Conservation (phyloP, 2,888 invertebrate genomes). For the Camponotus fellah region DNA sequence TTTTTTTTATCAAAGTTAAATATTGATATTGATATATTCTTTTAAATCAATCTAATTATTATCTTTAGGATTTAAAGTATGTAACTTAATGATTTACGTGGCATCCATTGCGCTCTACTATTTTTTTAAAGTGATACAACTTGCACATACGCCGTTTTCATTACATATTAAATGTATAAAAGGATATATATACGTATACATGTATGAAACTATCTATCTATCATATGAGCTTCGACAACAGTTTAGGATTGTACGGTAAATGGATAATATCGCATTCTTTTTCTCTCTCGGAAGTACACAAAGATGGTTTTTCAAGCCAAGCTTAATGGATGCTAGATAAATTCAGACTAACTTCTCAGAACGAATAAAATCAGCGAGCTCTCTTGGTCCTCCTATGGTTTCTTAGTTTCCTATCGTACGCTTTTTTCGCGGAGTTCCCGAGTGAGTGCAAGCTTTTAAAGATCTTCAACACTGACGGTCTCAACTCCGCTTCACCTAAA, state of each 20-base stretch:
- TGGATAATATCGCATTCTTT: slow-evolving; percentile 36
- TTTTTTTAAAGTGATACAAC: slow-evolving; percentile 22
- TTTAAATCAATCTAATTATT: slow-evolving; percentile 26
- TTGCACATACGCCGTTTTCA: not conserved
- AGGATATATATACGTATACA: not conserved
- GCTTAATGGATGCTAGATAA: slow-evolving; percentile 50
- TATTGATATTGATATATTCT: not conserved
- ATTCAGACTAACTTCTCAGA: slow-evolving; percentile 34
- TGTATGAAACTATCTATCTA: not conserved
- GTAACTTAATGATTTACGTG: slow-evolving; percentile 6
- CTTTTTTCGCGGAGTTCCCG: slow-evolving; percentile 51
- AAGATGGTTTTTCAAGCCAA: slow-evolving; percentile 25
- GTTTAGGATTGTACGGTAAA: slow-evolving; percentile 1
- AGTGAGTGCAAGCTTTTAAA: slow-evolving; percentile 73
- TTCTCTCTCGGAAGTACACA: slow-evolving; percentile 16
- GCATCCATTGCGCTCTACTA: not conserved
- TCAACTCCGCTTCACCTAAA: slow-evolving; percentile 74
- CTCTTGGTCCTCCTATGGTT: slow-evolving; percentile 2
- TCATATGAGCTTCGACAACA: not conserved
- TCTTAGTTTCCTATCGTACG: slow-evolving; percentile 16
- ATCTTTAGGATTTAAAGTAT: not conserved
- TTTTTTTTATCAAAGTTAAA: not conserved
- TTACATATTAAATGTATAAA: not conserved
- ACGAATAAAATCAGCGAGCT: slow-evolving; percentile 38
- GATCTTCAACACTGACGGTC: slow-evolving; percentile 67